phyloP scores from a whole-genome alignment of 2,113 vertebrate genomes.

The Cavia aperea region DNA sequence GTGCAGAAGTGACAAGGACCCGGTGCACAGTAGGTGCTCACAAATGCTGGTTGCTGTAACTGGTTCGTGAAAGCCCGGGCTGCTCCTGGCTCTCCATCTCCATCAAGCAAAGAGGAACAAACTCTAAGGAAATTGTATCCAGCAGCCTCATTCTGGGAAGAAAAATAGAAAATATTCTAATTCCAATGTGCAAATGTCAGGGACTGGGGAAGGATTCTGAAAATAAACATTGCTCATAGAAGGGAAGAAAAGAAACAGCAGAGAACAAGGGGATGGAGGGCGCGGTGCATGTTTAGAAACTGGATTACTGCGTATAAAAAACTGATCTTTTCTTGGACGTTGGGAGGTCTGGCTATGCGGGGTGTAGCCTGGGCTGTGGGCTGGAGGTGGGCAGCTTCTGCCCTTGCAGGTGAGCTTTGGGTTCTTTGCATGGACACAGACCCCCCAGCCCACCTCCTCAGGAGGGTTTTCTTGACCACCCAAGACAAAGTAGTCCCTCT shows the following conservation, averaged over 20 bases:
- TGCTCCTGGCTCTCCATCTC: neutral
- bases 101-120: neutral
- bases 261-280: neutral
- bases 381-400: neutral
- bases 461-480: neutral
- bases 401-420: rapidly evolving
- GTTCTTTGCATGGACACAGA: neutral
- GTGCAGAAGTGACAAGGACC: neutral
- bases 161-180: conserved; percentile 33
- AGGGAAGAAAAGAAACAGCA: neutral
- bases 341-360: neutral
- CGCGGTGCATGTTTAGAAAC: neutral
- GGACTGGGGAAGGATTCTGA: neutral
- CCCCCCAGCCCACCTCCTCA: neutral
- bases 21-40: neutral
- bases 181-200: conserved; percentile 24
- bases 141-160: neutral
- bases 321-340: neutral
- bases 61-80: neutral
- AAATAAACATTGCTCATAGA: neutral
- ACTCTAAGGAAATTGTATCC: neutral
- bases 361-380: rapidly evolving
- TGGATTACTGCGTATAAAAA: neutral
- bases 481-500: neutral
- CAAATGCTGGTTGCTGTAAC: neutral